Evolutionary conservation across 2,797 vertebrate species (phyloP).

Genomic region (Parambassis ranga): DNA sequence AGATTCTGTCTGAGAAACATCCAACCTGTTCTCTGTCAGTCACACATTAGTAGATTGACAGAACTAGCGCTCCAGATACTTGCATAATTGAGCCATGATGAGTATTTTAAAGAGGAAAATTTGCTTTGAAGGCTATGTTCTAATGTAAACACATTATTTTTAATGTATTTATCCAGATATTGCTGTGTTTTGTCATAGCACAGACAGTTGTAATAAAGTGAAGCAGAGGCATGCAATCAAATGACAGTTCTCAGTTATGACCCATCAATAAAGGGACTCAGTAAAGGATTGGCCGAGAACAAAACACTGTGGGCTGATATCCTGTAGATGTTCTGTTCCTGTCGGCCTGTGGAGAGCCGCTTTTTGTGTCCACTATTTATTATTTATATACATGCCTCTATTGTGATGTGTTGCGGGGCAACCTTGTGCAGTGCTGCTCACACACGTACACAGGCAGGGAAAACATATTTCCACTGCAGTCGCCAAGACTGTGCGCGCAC

Average conservation of each 20-base stretch:
- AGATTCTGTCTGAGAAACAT: constrained; percentile 31
- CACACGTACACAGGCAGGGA: constrained; percentile 63
- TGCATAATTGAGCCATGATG: not conserved
- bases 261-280: constrained; percentile 41
- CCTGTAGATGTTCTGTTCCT: constrained; percentile 60
- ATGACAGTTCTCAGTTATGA: constrained; percentile 30
- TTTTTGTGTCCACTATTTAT: constrained; percentile 72
- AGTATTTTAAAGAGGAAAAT: not conserved
- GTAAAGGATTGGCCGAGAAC: constrained; percentile 47
- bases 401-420: constrained; percentile 71
- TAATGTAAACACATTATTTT: too few species aligned
- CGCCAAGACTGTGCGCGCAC: constrained; percentile 40
- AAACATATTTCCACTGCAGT: constrained; percentile 71
- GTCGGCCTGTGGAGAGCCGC: constrained; percentile 51
- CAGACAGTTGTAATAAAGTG: constrained; percentile 9
- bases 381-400: constrained; percentile 72
- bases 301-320: constrained; percentile 48
- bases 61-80: constrained; percentile 3
- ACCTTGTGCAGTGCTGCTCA: constrained; percentile 64
- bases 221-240: constrained; percentile 34
- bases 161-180: too few species aligned
- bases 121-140: too few species aligned
- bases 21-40: constrained; percentile 22
- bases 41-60: constrained; percentile 2
- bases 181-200: not conserved